A percentile compares a stretch with the other conserved stretches of the same genome.
These are phyloP conservation scores for Crenichthys baileyi DNA, from an alignment of 2,797 vertebrate species.

Conservation along the genomic window DNA sequence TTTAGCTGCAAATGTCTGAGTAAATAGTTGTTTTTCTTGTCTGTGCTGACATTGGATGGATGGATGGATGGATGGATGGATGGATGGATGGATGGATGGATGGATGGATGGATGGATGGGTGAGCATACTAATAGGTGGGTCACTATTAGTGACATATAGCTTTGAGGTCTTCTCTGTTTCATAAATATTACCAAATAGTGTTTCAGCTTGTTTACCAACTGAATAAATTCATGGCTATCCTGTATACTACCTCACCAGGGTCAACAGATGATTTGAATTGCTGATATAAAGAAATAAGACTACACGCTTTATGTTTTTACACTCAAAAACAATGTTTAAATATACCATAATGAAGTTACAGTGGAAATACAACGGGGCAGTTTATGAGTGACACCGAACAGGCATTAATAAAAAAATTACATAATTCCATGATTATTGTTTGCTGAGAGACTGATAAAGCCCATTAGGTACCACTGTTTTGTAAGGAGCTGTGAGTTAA, in stretches of 20 bases:
- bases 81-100: too few species aligned
- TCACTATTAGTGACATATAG: slow-evolving; percentile 46
- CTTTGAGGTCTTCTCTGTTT: slow-evolving; percentile 35
- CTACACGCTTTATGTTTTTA: too few species aligned
- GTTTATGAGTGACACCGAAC: not conserved
- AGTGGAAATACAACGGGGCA: slow-evolving; percentile 8
- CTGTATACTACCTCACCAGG: slow-evolving; percentile 12
- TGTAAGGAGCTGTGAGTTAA: slow-evolving; percentile 30
- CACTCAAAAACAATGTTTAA: slow-evolving; percentile 10
- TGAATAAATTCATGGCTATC: slow-evolving; percentile 34
- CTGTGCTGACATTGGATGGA: too few species aligned
- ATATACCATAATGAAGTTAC: slow-evolving; percentile 8
- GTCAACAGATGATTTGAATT: slow-evolving; percentile 37
- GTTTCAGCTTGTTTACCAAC: slow-evolving; percentile 20
- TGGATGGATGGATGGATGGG: too few species aligned
- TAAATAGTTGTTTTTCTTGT: too few species aligned
- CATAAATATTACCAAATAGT: slow-evolving; percentile 29
- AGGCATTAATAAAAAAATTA: not conserved
- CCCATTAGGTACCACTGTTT: slow-evolving; percentile 29
- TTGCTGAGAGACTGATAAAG: slow-evolving; percentile 41
- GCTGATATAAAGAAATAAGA: not conserved
- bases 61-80: too few species aligned
- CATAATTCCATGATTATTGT: slow-evolving; percentile 13
- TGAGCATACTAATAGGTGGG: slow-evolving; percentile 17
- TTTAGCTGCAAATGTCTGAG: too few species aligned